Conservation (phyloP, 2,888 invertebrate species). For the Rhamnusium bicolor region DNA sequence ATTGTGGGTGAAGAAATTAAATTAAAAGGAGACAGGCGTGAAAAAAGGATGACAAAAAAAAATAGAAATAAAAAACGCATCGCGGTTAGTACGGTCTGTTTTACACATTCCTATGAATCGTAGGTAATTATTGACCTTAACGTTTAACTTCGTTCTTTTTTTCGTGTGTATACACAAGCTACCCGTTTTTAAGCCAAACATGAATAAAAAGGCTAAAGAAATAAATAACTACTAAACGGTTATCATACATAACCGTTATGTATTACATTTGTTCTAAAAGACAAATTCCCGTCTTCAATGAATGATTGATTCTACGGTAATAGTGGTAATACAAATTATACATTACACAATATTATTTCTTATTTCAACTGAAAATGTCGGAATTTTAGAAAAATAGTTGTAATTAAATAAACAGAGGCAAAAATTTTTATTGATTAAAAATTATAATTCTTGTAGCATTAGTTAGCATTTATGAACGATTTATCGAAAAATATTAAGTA, state of each 20-base stretch:
- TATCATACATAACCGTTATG: not conserved
- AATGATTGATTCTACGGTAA: too few relatives aligned
- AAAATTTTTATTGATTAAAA: too few relatives aligned
- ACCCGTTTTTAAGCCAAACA: constrained; percentile 27
- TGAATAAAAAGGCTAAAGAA: not conserved
- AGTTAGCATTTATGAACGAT: too few relatives aligned
- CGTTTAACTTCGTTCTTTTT: constrained; percentile 27
- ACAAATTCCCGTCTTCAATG: not conserved
- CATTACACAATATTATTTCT: too few relatives aligned
- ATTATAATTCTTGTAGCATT: too few relatives aligned
- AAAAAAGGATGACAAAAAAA: constrained; percentile 18
- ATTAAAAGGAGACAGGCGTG: constrained; percentile 27
- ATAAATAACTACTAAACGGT: constrained; percentile 2
- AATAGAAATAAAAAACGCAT: constrained; percentile 21
- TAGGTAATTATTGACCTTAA: constrained; percentile 32
- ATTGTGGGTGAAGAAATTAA: constrained; percentile 37
- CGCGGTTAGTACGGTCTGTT: not conserved
- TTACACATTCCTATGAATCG: constrained; percentile 30
- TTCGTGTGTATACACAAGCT: constrained; percentile 24
- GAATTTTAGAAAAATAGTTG: too few relatives aligned
- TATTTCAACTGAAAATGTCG: too few relatives aligned
- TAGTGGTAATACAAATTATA: too few relatives aligned
- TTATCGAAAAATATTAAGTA: too few relatives aligned
- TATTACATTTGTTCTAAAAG: not conserved
- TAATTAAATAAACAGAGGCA: too few relatives aligned